These are phyloP conservation scores for Manis pentadactyla DNA, from an alignment of 2,797 vertebrate species.

Conservation along the genomic window DNA sequence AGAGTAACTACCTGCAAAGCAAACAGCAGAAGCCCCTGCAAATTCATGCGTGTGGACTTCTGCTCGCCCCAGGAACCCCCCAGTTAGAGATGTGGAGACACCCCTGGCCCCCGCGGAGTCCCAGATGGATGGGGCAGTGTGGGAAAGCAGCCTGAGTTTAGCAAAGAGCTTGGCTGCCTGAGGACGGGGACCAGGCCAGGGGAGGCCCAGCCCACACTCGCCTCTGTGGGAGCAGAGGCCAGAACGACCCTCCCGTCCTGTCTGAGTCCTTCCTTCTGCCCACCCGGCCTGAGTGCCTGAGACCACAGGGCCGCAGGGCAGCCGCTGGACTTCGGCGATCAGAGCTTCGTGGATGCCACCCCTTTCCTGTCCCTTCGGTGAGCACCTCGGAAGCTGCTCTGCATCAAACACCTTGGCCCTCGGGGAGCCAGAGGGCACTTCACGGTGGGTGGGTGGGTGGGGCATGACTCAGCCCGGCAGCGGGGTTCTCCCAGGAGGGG, in stretches of 20 bases:
- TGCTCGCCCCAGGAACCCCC: fast-evolving
- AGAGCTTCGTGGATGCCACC: not conserved
- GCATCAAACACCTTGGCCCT: not conserved
- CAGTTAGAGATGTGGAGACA: not conserved
- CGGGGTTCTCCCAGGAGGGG: fast-evolving
- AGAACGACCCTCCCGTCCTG: fast-evolving
- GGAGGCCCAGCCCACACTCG: fast-evolving
- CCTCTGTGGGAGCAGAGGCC: not conserved
- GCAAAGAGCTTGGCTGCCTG: fast-evolving
- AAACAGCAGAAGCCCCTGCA: not conserved
- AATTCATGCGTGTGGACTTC: fast-evolving
- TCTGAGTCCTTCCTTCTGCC: not conserved
- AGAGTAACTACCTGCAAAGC: not conserved
- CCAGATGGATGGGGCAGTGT: fast-evolving
- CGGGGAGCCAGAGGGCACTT: fast-evolving
- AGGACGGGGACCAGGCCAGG: fast-evolving
- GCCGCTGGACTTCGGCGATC: not conserved
- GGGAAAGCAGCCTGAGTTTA: not conserved
- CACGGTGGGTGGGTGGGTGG: too few species aligned
- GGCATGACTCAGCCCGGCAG: fast-evolving
- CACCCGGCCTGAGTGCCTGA: fast-evolving
- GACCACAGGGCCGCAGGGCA: too few species aligned
- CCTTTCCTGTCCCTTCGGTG: not conserved
- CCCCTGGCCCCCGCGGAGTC: not conserved
- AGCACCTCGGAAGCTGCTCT: fast-evolving